Evolutionary conservation across 2,888 invertebrate species (phyloP).

Genomic region (Tetanocera ferruginea): DNA sequence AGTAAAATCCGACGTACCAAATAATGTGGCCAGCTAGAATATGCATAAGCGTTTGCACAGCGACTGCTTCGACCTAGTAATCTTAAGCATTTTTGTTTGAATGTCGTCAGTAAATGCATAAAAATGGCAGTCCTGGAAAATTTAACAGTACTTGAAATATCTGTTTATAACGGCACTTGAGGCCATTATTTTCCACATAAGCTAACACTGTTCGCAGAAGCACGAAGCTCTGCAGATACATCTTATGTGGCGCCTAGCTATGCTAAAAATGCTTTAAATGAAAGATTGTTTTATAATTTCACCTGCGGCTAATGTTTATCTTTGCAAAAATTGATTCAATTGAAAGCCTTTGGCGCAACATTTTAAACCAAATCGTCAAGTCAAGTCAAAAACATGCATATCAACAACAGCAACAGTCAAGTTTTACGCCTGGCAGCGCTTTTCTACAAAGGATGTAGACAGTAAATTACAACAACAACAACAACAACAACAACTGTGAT

Average conservation of each 20-base stretch:
- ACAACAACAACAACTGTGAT: not conserved
- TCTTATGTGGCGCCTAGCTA: slow-evolving; percentile 4
- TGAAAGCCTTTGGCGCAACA: slow-evolving; percentile 14
- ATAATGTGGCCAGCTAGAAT: too few relatives aligned
- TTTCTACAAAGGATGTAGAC: not conserved
- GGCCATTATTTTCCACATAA: not conserved
- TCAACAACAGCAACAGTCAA: not conserved
- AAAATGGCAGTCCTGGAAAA: not conserved
- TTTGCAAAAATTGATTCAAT: slow-evolving; percentile 32
- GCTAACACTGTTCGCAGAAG: not conserved
- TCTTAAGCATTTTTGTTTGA: too few relatives aligned
- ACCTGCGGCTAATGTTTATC: slow-evolving; percentile 26
- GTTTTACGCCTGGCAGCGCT: not conserved
- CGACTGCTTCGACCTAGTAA: too few relatives aligned
- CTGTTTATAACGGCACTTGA: not conserved
- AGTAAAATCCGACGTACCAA: too few relatives aligned
- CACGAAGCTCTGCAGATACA: not conserved
- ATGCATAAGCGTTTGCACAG: too few relatives aligned
- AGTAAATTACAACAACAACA: not conserved
- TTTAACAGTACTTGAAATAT: not conserved
- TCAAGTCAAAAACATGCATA: not conserved
- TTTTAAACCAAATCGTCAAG: not conserved
- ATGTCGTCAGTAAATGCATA: too few relatives aligned
- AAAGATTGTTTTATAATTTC: slow-evolving; percentile 9
- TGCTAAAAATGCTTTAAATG: not conserved